These are phyloP conservation scores for Pemphredon lugubris DNA, from an alignment of 2,888 invertebrate genomes.

Conservation along the genomic window DNA sequence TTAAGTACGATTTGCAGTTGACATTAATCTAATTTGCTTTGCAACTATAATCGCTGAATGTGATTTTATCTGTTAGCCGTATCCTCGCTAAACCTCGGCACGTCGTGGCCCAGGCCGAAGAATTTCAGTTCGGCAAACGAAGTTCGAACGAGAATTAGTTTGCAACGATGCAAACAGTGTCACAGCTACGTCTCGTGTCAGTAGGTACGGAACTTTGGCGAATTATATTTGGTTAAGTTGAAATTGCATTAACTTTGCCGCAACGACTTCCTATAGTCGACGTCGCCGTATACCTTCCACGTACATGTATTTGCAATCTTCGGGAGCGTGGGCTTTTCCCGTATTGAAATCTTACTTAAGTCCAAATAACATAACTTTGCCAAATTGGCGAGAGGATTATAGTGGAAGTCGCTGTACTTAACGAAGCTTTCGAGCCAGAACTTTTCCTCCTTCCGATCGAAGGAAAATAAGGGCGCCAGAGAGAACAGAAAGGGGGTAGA, in stretches of 20 bases:
- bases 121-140: background rate
- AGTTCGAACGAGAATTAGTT: too few relatives aligned
- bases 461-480: slow-evolving; percentile 25
- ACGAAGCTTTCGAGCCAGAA: slow-evolving; percentile 26
- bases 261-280: background rate
- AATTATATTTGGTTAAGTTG: background rate
- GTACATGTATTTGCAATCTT: background rate
- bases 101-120: background rate
- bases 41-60: slow-evolving; percentile 7
- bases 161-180: too few relatives aligned
- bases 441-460: slow-evolving; percentile 48
- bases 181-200: too few relatives aligned
- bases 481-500: slow-evolving; percentile 30
- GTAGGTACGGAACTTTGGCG: background rate
- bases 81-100: background rate
- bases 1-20: slow-evolving; percentile 23
- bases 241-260: background rate
- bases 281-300: background rate
- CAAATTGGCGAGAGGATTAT: background rate
- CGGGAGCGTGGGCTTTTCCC: background rate
- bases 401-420: slow-evolving; percentile 6
- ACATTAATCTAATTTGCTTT: slow-evolving; percentile 37
- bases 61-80: background rate
- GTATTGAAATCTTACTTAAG: background rate
- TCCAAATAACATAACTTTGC: background rate